Evolutionary conservation across 2,888 invertebrate species (phyloP), one percentile per base, ranked within the genome.

Genomic region (Homarus gammarus): DNA sequence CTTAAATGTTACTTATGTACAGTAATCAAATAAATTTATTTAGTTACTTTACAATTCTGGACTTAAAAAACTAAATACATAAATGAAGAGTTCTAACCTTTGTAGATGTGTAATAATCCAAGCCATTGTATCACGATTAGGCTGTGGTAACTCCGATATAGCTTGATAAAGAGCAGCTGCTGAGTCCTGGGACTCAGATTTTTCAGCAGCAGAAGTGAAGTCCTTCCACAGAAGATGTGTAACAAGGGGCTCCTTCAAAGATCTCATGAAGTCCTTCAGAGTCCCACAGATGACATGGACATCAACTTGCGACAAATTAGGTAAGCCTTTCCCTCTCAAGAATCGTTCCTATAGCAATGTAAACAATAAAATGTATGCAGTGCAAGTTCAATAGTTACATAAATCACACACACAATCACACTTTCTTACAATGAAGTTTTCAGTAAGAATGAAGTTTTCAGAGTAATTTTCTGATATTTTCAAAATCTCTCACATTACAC

Each of bases 51-150:
- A n/a, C n/a, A n/a, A n/a, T n/a, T n/a, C n/a, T n/a, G n/a, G n/a
- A n/a, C n/a, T n/a, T n/a, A n/a, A n/a, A n/a, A n/a, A n/a, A n/a
- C n/a, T n/a, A n/a, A n/a, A n/a, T n/a, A n/a, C n/a, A n/a, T n/a
- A n/a, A n/a, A n/a, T n/a, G n/a, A n/a, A 56, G 64, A 31, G 27
- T 15, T 93, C 93, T 93, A 93, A 96, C 96, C 95, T 95, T 94
- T 98, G 97, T 92, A 99, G 95, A 94, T 99, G 99, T 90, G 98
- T 94, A 92, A 98, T 95, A 18, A 99, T 94, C 94, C 97, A 99
- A 0, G 99, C 98, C 84, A 99, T 95, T 0, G 99, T 98, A 94
- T 99, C 99, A 27, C 98, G 95, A 94, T 99, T 99, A 0, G 99
- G 97, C 93, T 96, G 96, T 15, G 99, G 99, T 93, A 99, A 95